Evolutionary conservation across 2,113 vertebrate genomes (phyloP).

Genomic region (Salvelinus alpinus): DNA sequence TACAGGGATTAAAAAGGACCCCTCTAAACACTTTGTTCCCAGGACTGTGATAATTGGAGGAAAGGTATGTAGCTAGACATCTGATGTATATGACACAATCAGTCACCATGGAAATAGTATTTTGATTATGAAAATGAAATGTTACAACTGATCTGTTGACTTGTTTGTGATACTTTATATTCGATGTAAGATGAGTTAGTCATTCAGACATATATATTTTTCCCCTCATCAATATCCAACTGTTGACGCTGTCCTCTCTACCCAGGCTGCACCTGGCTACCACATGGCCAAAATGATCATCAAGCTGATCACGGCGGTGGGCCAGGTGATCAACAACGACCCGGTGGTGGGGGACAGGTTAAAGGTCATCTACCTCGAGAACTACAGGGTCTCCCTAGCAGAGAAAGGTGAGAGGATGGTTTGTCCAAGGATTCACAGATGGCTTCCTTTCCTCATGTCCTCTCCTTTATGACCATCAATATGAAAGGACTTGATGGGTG

Average conservation of each 20-base stretch:
- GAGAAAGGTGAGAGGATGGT: conserved; percentile 78
- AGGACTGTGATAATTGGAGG: conserved; percentile 87
- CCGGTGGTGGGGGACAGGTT: conserved; percentile 81
- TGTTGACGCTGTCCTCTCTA: conserved; percentile 5
- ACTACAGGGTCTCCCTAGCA: conserved; percentile 86
- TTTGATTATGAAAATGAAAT: not conserved
- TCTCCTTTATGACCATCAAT: not conserved
- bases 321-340: conserved; percentile 82
- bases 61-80: conserved; percentile 71
- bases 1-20: conserved; percentile 84
- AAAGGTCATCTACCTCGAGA: conserved; percentile 87
- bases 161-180: not conserved
- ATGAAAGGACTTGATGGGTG: not conserved
- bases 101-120: not conserved
- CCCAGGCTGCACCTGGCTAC: conserved; percentile 87
- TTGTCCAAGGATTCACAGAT: not conserved
- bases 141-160: not conserved
- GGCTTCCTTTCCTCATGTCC: not conserved
- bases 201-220: not conserved
- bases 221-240: not conserved
- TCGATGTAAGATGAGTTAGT: not conserved
- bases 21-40: conserved; percentile 80
- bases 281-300: conserved; percentile 94
- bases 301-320: conserved; percentile 83
- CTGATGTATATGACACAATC: not conserved